These are phyloP conservation scores for Clarias platycephalus DNA, from an alignment of 2,797 vertebrate species.

Conservation along the genomic window DNA sequence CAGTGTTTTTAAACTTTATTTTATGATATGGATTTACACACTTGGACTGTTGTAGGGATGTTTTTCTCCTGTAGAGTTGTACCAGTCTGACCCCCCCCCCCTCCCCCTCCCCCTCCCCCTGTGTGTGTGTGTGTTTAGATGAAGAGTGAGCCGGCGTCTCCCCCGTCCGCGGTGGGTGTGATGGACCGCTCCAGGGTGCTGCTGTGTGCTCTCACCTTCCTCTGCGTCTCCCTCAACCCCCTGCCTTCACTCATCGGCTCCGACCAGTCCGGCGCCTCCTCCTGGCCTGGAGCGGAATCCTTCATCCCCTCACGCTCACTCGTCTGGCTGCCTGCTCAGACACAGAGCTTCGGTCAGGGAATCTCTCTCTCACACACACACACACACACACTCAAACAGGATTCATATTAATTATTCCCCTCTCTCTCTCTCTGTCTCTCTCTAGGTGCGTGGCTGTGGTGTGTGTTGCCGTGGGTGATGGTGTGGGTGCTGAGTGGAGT, in stretches of 20 bases:
- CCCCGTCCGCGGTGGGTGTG: slow-evolving; percentile 88
- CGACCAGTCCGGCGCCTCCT: slow-evolving; percentile 55
- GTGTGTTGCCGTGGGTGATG: slow-evolving; percentile 92
- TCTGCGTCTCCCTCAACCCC: slow-evolving; percentile 94
- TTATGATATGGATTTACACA: too few species aligned
- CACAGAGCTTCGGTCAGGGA: slow-evolving; percentile 73
- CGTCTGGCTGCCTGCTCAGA: slow-evolving; percentile 75
- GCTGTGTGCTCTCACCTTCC: slow-evolving; percentile 91
- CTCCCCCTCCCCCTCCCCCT: too few species aligned
- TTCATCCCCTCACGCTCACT: slow-evolving; percentile 79
- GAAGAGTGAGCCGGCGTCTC: slow-evolving; percentile 93
- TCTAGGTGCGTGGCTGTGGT: slow-evolving; percentile 85
- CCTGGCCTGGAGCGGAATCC: slow-evolving; percentile 48
- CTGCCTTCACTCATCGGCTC: slow-evolving; percentile 86
- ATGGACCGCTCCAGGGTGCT: slow-evolving; percentile 96
- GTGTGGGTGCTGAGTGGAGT: slow-evolving; percentile 92
- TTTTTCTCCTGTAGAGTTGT: too few species aligned
- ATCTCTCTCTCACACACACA: background rate
- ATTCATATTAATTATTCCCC: background rate
- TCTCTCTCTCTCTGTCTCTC: slow-evolving; percentile 12
- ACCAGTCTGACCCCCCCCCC: background rate
- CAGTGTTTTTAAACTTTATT: too few species aligned
- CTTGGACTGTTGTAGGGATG: too few species aligned
- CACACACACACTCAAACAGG: background rate
- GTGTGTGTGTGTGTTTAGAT: slow-evolving; percentile 69